A percentile compares a stretch with the other conserved stretches of the same genome.
Conservation (phyloP, 2,113 vertebrate species). For the Amphiprion ocellaris region DNA sequence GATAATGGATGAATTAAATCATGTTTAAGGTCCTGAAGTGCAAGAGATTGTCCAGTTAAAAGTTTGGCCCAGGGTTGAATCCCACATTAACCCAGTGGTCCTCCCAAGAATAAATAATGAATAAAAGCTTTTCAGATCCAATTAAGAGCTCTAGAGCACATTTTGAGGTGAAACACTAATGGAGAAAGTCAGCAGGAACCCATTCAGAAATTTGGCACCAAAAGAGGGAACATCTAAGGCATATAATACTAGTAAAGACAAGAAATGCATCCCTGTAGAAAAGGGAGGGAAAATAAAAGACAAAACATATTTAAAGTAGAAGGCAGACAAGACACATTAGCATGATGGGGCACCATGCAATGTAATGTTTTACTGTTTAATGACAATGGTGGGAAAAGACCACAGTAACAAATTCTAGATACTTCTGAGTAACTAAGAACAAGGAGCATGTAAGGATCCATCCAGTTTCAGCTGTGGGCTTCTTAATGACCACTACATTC, state of each 20-base stretch:
- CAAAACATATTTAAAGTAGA: background rate
- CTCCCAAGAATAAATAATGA: conserved; percentile 30
- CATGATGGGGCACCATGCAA: background rate
- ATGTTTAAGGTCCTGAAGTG: background rate
- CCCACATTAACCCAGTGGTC: conserved; percentile 20
- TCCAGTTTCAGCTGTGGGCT: background rate
- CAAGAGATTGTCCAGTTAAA: background rate
- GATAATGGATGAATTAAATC: background rate
- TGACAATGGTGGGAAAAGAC: background rate
- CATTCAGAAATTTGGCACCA: conserved; percentile 5
- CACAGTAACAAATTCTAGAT: background rate
- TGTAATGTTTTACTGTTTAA: background rate
- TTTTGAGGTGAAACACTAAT: conserved; percentile 12
- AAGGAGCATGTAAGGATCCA: background rate
- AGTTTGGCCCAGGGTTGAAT: conserved; percentile 18
- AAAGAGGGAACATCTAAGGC: background rate
- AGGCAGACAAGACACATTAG: background rate
- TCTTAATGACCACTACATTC: conserved; percentile 1
- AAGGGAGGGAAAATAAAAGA: background rate
- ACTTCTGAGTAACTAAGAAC: too few relatives aligned
- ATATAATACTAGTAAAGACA: background rate
- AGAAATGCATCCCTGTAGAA: background rate
- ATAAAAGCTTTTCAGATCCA: conserved; percentile 10
- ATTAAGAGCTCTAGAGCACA: conserved; percentile 7
- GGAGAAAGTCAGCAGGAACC: conserved; percentile 31